Conservation (phyloP, 2,797 vertebrate genomes). For the Sandelia bainsii region DNA sequence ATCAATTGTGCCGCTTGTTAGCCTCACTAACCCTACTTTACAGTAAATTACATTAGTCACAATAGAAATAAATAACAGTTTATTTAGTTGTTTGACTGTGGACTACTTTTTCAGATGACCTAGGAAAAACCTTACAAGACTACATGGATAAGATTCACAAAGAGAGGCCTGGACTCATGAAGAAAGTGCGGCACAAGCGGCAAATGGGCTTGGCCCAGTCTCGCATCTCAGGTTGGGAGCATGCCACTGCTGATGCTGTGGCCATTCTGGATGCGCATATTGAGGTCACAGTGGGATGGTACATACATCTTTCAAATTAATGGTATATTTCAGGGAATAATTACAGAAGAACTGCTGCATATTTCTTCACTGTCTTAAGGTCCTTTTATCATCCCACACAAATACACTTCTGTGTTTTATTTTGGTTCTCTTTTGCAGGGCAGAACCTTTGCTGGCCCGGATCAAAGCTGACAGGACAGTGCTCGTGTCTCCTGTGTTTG, state of each 20-base stretch:
- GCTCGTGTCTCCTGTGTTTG: constrained; percentile 83
- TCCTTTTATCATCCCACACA: not conserved
- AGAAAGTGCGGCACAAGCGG: constrained; percentile 70
- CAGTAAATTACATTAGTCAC: not conserved
- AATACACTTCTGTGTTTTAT: not conserved
- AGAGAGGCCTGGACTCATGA: constrained; percentile 71
- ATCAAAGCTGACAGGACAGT: constrained; percentile 83
- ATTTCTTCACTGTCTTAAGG: too few species aligned
- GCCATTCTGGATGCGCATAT: constrained; percentile 85
- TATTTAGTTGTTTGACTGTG: constrained; percentile 16
- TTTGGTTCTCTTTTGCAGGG: constrained; percentile 65
- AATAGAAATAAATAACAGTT: not conserved
- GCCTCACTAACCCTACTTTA: not conserved
- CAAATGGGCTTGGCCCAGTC: constrained; percentile 81
- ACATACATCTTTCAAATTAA: not conserved
- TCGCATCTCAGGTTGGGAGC: constrained; percentile 77
- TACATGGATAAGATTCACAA: constrained; percentile 61
- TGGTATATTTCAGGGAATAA: too few species aligned
- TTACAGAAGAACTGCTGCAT: too few species aligned
- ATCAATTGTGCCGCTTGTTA: not conserved
- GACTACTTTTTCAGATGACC: constrained; percentile 62
- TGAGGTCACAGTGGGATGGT: constrained; percentile 80
- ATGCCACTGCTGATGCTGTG: constrained; percentile 79
- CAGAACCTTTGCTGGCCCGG: constrained; percentile 81
- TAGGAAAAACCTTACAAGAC: constrained; percentile 48